Conservation (phyloP, 2,113 vertebrate genomes). For the Picathartes gymnocephalus region DNA sequence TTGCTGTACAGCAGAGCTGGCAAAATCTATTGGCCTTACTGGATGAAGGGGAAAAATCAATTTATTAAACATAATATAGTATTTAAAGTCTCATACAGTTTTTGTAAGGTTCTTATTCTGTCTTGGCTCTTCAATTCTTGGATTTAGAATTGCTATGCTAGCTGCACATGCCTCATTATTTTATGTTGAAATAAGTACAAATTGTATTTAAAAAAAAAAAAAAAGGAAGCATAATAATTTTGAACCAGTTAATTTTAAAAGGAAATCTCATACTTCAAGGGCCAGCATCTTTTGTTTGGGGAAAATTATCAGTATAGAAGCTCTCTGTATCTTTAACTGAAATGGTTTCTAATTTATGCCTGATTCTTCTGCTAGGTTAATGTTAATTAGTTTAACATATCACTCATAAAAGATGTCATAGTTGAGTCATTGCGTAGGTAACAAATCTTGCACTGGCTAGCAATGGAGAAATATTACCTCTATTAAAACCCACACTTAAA, state of each 20-base stretch:
- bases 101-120: neutral
- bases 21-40: neutral
- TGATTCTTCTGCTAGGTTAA: constrained; percentile 34
- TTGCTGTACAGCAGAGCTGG: neutral
- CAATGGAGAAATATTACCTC: constrained; percentile 50
- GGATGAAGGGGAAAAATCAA: neutral
- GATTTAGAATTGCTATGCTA: neutral
- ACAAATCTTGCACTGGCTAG: constrained; percentile 40
- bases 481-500: constrained; percentile 25
- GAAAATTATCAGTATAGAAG: neutral
- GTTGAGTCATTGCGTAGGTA: constrained; percentile 40
- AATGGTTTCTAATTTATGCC: constrained; percentile 21
- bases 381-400: constrained; percentile 52
- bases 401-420: constrained; percentile 47
- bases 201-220: neutral
- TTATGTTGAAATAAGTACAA: neutral
- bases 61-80: neutral
- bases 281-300: neutral
- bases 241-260: neutral
- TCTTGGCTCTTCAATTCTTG: neutral
- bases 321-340: neutral
- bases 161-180: neutral
- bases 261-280: neutral
- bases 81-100: neutral
- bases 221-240: neutral